These are phyloP conservation scores for Chalcosyrphus nemorum DNA, from an alignment of 2,888 invertebrate genomes.

Conservation along the genomic window DNA sequence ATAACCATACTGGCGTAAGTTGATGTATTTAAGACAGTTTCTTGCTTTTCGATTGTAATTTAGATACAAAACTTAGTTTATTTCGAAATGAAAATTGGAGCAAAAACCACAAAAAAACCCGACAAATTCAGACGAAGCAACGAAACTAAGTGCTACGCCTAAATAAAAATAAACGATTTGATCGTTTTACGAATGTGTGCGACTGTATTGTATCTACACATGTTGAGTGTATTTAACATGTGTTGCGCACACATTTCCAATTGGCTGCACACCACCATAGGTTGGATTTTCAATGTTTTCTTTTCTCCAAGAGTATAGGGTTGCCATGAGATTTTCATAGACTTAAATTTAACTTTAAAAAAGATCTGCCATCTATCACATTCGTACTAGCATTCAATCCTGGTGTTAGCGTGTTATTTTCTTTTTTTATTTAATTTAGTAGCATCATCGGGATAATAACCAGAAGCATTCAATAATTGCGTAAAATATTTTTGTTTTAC, in stretches of 20 bases:
- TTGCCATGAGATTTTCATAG: constrained; percentile 40
- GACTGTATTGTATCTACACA: constrained; percentile 8
- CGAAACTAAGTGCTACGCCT: constrained; percentile 55
- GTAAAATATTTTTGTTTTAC: no score
- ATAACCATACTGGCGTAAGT: constrained; percentile 24
- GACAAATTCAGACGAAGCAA: constrained; percentile 61
- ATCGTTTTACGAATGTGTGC: constrained; percentile 57
- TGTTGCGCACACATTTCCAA: constrained; percentile 52
- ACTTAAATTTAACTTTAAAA: no score
- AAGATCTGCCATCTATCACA: no score
- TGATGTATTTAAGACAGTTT: neutral
- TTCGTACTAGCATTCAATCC: no score
- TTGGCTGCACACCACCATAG: neutral
- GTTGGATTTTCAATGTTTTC: constrained; percentile 7
- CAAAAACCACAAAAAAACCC: constrained; percentile 41
- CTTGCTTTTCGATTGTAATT: neutral
- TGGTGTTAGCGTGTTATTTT: no score
- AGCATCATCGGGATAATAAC: no score
- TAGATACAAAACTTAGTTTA: neutral
- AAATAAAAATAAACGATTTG: constrained; percentile 68
- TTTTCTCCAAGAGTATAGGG: neutral
- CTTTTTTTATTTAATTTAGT: no score
- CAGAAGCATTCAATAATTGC: no score
- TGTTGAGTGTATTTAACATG: constrained; percentile 11
- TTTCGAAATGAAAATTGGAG: constrained; percentile 6